Conservation (phyloP, 2,888 invertebrate species). For the Stenurella melanura region DNA sequence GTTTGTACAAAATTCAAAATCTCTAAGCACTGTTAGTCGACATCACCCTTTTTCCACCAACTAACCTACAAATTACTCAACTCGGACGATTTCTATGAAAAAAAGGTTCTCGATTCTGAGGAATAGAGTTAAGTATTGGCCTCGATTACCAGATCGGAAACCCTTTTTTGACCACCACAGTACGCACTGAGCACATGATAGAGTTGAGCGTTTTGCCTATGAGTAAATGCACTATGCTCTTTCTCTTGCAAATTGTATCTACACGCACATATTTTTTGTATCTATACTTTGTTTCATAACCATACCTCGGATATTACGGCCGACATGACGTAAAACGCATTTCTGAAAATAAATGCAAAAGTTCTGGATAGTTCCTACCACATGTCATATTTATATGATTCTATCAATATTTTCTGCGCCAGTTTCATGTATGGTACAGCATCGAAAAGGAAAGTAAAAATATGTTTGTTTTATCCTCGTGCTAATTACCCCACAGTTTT, state of each 20-base stretch:
- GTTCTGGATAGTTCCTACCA: too few relatives aligned
- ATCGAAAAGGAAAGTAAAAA: too few relatives aligned
- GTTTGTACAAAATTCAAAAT: constrained; percentile 15
- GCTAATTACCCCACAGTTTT: too few relatives aligned
- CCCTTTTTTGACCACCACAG: not conserved
- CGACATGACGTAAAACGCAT: too few relatives aligned
- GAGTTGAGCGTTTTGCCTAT: not conserved
- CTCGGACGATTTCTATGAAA: not conserved
- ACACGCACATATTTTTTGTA: too few relatives aligned
- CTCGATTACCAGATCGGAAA: not conserved
- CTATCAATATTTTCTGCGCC: too few relatives aligned
- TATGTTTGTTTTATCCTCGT: too few relatives aligned
- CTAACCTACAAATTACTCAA: not conserved
- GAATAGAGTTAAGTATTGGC: not conserved
- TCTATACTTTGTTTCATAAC: too few relatives aligned
- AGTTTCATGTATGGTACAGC: too few relatives aligned
- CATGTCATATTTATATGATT: too few relatives aligned
- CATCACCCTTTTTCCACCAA: not conserved
- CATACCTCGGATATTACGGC: too few relatives aligned
- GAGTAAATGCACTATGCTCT: not conserved
- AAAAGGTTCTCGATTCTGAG: not conserved
- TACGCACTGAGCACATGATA: not conserved
- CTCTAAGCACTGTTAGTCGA: not conserved
- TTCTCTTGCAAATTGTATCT: not conserved
- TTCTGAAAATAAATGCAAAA: too few relatives aligned